phyloP scores from a whole-genome alignment of 2,888 invertebrate species.

The Hermaeophaga mercurialis region DNA sequence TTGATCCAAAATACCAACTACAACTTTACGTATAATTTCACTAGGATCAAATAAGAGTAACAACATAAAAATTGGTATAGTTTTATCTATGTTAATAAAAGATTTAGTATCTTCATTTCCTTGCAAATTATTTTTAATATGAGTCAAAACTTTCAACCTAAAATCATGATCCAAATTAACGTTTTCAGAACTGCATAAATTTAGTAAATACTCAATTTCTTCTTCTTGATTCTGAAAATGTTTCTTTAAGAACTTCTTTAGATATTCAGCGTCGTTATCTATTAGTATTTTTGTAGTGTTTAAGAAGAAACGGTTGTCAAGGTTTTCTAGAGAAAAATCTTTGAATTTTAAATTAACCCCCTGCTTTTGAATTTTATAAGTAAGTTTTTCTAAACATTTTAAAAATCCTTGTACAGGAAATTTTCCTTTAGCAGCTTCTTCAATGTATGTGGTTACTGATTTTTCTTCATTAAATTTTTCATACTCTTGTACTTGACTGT shows the following conservation, averaged over 20 bases:
- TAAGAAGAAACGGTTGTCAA: constrained; percentile 55
- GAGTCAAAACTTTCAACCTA: constrained; percentile 27
- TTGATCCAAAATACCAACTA: constrained; percentile 29
- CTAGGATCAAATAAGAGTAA: constrained; percentile 24
- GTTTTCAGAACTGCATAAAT: constrained; percentile 35
- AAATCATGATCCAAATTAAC: constrained; percentile 23
- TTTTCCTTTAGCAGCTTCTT: constrained; percentile 56
- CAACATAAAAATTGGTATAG: constrained; percentile 23
- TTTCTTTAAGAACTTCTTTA: constrained; percentile 57
- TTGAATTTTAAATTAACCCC: constrained; percentile 57
- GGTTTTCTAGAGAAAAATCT: constrained; percentile 55
- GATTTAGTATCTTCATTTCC: constrained; percentile 13
- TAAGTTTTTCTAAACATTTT: constrained; percentile 61
- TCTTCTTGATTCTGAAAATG: constrained; percentile 29
- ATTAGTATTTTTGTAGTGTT: constrained; percentile 9
- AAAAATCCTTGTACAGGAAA: constrained; percentile 65
- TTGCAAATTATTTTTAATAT: constrained; percentile 28
- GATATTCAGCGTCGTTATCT: constrained; percentile 25
- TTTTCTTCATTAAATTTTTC: constrained; percentile 29
- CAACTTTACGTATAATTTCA: constrained; percentile 22
- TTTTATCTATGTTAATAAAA: constrained; percentile 20
- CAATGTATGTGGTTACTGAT: constrained; percentile 42
- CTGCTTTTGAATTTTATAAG: constrained; percentile 58
- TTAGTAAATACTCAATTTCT: constrained; percentile 41
- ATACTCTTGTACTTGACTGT: constrained; percentile 54